Percentiles rank a stretch among this genome's conserved stretches.
These are phyloP conservation scores for Gnathonemus longibarbis DNA, from an alignment of 2,113 vertebrate species.

Conservation along the genomic window DNA sequence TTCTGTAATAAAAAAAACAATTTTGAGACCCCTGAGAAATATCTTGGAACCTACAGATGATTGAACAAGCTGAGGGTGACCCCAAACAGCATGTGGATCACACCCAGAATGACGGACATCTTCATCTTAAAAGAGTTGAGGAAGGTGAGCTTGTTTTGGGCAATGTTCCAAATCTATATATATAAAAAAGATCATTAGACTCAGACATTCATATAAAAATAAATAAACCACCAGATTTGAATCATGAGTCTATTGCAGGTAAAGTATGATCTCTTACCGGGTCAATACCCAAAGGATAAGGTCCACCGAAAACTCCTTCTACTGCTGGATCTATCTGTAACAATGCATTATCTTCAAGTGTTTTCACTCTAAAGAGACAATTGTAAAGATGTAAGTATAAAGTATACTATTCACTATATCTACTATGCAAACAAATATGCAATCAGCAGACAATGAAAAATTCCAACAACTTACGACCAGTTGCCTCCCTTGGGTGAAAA, in stretches of 20 bases:
- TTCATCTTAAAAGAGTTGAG: constrained; percentile 99
- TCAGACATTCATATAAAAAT: neutral
- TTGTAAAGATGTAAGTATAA: neutral
- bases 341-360: constrained; percentile 58
- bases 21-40: neutral
- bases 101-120: constrained; percentile 90
- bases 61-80: constrained; percentile 87
- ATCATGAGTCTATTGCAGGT: neutral
- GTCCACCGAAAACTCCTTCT: constrained; percentile 79
- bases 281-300: constrained; percentile 95
- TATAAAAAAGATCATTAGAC: neutral
- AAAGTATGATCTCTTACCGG: constrained; percentile 61
- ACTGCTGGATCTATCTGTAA: constrained; percentile 80
- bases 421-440: constrained; percentile 4
- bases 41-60: constrained; percentile 68
- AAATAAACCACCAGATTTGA: neutral
- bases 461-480: constrained; percentile 80
- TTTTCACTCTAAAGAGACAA: constrained; percentile 51
- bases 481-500: constrained; percentile 63
- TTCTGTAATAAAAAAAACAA: neutral
- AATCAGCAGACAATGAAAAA: neutral
- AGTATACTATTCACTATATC: neutral
- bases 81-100: constrained; percentile 93
- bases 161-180: constrained; percentile 89
- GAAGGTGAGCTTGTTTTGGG: constrained; percentile 88